A percentile compares a stretch with the other conserved stretches of the same genome.
Evolutionary conservation across 2,888 invertebrate species (phyloP).

Genomic region (Adela reaumurella): DNA sequence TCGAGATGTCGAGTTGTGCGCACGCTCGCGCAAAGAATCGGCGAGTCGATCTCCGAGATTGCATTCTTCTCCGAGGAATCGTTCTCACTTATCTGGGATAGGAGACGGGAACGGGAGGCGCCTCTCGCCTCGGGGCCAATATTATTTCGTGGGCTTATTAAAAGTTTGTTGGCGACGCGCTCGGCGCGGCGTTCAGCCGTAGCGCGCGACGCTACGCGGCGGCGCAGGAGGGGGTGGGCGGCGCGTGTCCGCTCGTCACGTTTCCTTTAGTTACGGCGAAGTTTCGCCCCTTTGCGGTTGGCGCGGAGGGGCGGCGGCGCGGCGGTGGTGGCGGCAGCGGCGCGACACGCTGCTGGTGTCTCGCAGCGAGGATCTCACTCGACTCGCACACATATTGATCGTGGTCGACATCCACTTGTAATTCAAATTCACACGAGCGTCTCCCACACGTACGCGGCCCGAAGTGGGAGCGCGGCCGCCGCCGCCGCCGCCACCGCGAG

Average conservation of each 20-base stretch:
- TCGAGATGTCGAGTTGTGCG: not conserved
- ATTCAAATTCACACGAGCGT: constrained; percentile 1
- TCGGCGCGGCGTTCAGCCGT: not conserved
- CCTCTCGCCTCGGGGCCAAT: not conserved
- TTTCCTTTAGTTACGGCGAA: too few species aligned
- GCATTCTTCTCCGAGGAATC: constrained; percentile 3
- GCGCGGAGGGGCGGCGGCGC: too few species aligned
- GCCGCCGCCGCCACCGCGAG: not conserved
- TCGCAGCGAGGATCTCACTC: not conserved
- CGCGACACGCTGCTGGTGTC: too few species aligned
- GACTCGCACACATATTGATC: constrained; percentile 1
- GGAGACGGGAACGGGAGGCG: too few species aligned
- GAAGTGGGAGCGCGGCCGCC: not conserved
- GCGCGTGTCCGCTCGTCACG: not conserved
- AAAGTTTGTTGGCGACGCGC: constrained; percentile 1
- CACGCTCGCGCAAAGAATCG: not conserved
- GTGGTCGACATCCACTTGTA: constrained; percentile 1
- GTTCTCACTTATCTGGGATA: constrained; percentile 1
- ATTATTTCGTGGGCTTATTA: constrained; percentile 3
- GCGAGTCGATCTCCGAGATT: not conserved
- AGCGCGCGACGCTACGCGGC: not conserved
- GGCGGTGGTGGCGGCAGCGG: too few species aligned
- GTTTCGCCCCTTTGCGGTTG: too few species aligned
- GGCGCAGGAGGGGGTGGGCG: not conserved
- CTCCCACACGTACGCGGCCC: too few species aligned